These are phyloP conservation scores for Basileuterus tristriatus DNA, from an alignment of 2,797 vertebrate genomes.

Conservation along the genomic window DNA sequence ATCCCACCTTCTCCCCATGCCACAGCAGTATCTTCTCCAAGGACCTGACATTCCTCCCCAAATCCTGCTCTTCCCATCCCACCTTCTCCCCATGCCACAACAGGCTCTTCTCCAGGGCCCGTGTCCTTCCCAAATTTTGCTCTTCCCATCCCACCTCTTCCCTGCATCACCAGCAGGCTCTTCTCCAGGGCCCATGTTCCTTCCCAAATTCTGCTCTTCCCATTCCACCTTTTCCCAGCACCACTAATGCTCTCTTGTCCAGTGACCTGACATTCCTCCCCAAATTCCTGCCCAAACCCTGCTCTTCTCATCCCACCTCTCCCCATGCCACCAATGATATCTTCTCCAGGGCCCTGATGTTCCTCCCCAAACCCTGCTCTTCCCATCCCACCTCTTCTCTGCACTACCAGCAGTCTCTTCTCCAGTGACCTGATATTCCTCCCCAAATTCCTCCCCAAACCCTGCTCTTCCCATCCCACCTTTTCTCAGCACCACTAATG, in stretches of 20 bases:
- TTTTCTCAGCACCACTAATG: rapidly evolving
- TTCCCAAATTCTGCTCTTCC: background rate
- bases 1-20: no score
- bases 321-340: no score
- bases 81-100: background rate
- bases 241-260: no score
- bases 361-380: no score
- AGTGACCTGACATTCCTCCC: no score
- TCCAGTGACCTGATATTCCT: rapidly evolving
- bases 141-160: background rate
- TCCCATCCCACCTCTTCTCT: no score
- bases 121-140: background rate
- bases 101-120: background rate
- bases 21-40: no score
- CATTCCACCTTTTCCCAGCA: no score
- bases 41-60: background rate
- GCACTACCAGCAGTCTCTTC: rapidly evolving
- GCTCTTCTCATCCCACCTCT: no score
- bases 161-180: rapidly evolving
- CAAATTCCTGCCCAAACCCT: no score
- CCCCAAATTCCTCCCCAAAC: background rate
- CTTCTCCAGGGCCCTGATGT: no score
- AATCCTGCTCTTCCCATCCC: background rate
- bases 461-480: no score
- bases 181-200: background rate